Base-by-base conservation (phyloP, 2,888 invertebrate species). In the Papilio elwesi region DNA sequence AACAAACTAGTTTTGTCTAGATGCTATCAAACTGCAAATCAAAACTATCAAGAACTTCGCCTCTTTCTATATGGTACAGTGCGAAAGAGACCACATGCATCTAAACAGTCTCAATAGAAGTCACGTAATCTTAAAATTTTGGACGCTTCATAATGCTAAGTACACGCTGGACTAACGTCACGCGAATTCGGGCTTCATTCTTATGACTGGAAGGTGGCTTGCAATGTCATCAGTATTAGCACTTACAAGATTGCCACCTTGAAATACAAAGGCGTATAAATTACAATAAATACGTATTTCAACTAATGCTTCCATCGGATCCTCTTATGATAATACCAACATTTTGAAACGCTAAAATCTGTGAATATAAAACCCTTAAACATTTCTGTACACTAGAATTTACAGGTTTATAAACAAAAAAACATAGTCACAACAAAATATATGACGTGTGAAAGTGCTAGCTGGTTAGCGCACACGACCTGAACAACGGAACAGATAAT, bases 101-200 rank as follows among this genome's bases (percentile, higher is more conserved):
- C 69, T 76, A 73, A 78, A 74, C 71, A 74, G 75, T 77, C 73
- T 70, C 67, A 26, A 43, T 59, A 71, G 71, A 65, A 64, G 52
- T 51, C 68, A 71, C 70, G 49, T 74, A 69, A 71, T 68, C 62
- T 62, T 77, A 77, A 77, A 75, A 79, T 77, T 81, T 80, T 90
- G 90, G 90, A 91, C 90, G 89, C 85, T 80, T 85, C 81, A 82
- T 76, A 10, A 76, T 78, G 78, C 83, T 91, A 91, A 91, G 91
- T 91, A 91, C 91, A 87, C 82, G 78, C 79, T 83, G 81, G 79
- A 82, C 78, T 79, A 82, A 82, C 78, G 78, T 83, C 80, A 82
- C 76, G 78, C 78, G 73, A 82, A 77, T 78, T 69, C 78, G 77
- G 78, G 76, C 59, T 66, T 68, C 48, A 68, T 38, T 49, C 8